Conservation (phyloP, 1,140 invertebrate species). For the Phthorimaea operculella region DNA sequence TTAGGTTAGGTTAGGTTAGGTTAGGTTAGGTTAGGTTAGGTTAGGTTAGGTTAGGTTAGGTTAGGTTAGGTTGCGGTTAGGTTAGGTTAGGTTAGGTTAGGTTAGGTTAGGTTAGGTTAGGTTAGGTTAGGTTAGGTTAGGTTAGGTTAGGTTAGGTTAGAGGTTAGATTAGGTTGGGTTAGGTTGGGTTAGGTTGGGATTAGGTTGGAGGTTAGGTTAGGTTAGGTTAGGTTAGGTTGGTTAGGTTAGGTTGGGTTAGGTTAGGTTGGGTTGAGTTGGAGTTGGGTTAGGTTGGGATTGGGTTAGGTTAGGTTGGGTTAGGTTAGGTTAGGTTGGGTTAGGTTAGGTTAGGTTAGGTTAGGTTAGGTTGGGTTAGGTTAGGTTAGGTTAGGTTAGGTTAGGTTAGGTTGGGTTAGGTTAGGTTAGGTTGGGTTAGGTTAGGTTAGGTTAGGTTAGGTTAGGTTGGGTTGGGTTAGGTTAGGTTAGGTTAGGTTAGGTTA, state of each 20-base stretch:
- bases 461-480: slow-evolving; percentile 9
- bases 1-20: slow-evolving; percentile 12
- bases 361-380: slow-evolving; percentile 9
- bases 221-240: slow-evolving; percentile 1
- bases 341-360: slow-evolving; percentile 10
- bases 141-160: slow-evolving; percentile 10
- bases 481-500: slow-evolving; percentile 10
- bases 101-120: slow-evolving; percentile 10
- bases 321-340: slow-evolving; percentile 9
- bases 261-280: slow-evolving; percentile 8
- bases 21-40: slow-evolving; percentile 11
- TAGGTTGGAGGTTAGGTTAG: no score
- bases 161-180: no score
- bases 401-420: slow-evolving; percentile 10
- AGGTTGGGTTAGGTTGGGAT: no score
- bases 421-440: slow-evolving; percentile 9
- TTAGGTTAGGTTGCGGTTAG: no score
- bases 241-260: slow-evolving; percentile 9
- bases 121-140: slow-evolving; percentile 10
- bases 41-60: slow-evolving; percentile 11
- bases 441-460: slow-evolving; percentile 9
- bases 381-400: slow-evolving; percentile 9
- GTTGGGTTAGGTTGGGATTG: no score
- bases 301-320: slow-evolving; percentile 9
- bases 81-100: slow-evolving; percentile 10